Conservation (phyloP, 2,113 vertebrate genomes). For the Marmota flaviventris region DNA sequence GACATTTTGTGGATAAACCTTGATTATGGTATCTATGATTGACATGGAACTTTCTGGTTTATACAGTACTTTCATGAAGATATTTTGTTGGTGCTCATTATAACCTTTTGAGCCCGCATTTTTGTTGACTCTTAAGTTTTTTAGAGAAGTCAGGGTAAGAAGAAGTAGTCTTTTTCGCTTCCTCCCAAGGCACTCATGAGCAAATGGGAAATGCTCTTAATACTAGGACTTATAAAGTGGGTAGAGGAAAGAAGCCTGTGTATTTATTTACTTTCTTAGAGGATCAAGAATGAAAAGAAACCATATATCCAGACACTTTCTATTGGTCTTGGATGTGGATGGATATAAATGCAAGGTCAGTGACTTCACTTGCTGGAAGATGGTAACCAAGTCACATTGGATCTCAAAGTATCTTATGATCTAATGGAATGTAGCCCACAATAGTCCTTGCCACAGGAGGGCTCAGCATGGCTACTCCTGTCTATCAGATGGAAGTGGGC, state of each 20-base stretch:
- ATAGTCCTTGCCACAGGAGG: neutral
- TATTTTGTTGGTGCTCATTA: neutral
- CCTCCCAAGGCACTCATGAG: neutral
- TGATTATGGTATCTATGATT: neutral
- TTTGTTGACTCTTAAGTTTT: neutral
- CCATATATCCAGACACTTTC: neutral
- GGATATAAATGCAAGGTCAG: neutral
- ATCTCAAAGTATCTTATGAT: neutral
- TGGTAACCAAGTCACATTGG: neutral
- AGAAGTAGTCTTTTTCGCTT: neutral
- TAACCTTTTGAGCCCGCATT: neutral
- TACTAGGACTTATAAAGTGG: neutral
- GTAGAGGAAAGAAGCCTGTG: neutral
- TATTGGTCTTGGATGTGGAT: neutral
- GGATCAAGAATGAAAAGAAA: slow-evolving; percentile 1
- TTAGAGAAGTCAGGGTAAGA: neutral
- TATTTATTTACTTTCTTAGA: neutral
- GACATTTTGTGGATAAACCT: neutral
- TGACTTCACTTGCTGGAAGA: neutral
- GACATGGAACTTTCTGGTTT: neutral
- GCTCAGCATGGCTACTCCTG: too few relatives aligned
- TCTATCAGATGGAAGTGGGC: neutral
- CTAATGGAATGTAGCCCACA: neutral
- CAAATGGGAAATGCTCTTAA: neutral
- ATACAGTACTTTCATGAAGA: neutral